Evolutionary conservation across 2,797 vertebrate genomes (phyloP).

Genomic region (Hephaestus fuliginosus): DNA sequence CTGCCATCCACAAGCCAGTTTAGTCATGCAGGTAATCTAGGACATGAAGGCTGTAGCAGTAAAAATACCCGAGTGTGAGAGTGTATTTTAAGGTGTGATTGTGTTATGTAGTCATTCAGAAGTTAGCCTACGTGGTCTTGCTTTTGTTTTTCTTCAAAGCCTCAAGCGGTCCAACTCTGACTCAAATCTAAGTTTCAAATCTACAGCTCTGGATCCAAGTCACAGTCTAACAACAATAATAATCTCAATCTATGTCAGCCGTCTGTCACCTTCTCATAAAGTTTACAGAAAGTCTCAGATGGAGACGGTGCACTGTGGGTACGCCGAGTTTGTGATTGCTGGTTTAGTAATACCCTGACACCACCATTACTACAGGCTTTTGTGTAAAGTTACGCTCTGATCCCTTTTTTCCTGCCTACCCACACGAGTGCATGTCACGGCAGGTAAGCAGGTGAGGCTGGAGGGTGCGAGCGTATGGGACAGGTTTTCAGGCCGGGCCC

Average conservation of each 20-base stretch:
- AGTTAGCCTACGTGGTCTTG: background rate
- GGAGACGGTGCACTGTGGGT: conserved; percentile 12
- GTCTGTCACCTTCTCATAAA: conserved; percentile 21
- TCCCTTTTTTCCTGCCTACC: conserved; percentile 67
- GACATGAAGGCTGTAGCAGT: background rate
- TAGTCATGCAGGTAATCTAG: background rate
- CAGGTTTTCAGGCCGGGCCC: conserved; percentile 73
- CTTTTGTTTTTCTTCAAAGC: conserved; percentile 1
- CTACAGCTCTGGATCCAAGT: background rate
- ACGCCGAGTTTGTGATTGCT: conserved; percentile 25
- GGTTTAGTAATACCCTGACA: conserved; percentile 58
- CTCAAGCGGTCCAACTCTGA: conserved; percentile 23
- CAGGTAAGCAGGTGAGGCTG: conserved; percentile 78
- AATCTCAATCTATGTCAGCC: conserved; percentile 15
- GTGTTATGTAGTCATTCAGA: conserved; percentile 2
- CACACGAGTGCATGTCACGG: conserved; percentile 64
- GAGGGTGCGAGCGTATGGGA: conserved; percentile 55
- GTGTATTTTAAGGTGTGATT: background rate
- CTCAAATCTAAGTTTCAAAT: conserved; percentile 13
- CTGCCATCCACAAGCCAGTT: background rate
- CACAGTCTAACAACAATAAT: conserved; percentile 1
- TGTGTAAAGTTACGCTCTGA: conserved; percentile 60
- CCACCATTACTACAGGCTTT: conserved; percentile 56
- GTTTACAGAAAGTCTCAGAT: conserved; percentile 42
- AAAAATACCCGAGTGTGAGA: background rate